Evolutionary conservation across 2,113 vertebrate genomes (phyloP).

Genomic region (Desmodus rotundus): DNA sequence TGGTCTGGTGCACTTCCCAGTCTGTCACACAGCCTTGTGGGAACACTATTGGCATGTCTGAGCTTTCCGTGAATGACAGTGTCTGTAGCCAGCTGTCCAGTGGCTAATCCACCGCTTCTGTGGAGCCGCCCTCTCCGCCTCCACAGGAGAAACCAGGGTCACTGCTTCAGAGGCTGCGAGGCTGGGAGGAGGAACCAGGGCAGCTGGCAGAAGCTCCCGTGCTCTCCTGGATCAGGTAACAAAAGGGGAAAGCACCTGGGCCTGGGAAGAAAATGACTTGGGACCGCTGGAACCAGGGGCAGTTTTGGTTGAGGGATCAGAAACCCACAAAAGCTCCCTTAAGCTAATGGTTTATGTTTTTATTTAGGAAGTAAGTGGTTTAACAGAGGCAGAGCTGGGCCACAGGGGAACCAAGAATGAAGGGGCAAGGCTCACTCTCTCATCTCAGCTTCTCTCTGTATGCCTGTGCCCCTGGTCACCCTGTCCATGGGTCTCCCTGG

Average conservation of each 20-base stretch:
- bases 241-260: not conserved
- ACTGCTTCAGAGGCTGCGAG: not conserved
- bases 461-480: not conserved
- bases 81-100: not conserved
- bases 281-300: not conserved
- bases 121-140: not conserved
- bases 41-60: not conserved
- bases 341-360: not conserved
- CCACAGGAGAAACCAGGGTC: not conserved
- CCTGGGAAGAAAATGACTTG: not conserved
- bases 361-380: not conserved
- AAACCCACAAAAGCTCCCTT: not conserved
- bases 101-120: not conserved
- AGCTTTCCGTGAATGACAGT: not conserved
- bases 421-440: not conserved
- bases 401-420: not conserved
- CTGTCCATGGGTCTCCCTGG: not conserved
- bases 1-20: not conserved
- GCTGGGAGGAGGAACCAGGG: not conserved
- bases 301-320: not conserved
- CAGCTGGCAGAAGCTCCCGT: not conserved
- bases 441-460: not conserved
- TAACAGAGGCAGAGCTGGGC: not conserved
- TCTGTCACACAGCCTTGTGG: too few species aligned
- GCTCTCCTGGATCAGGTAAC: not conserved